Evolutionary conservation across 2,888 invertebrate genomes (phyloP).

Genomic region (Pardosa pseudoannulata): DNA sequence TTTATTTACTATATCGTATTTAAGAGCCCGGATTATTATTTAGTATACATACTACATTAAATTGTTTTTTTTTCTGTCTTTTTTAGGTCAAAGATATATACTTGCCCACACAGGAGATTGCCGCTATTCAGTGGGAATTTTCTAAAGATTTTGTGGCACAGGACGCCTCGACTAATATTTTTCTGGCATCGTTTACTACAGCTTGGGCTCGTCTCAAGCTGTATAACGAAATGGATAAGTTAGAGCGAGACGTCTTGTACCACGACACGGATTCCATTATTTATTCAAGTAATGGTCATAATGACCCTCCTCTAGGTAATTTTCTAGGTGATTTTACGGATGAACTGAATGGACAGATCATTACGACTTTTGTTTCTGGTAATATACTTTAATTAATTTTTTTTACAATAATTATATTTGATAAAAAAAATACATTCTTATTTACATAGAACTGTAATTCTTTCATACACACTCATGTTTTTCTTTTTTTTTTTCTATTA

Average conservation of each 20-base stretch:
- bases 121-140: not conserved
- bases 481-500: not conserved
- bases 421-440: too few relatives aligned
- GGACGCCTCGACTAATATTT: not conserved
- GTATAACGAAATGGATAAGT: slow-evolving; percentile 16
- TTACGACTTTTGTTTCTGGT: slow-evolving; percentile 34
- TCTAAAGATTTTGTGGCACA: not conserved
- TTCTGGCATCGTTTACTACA: slow-evolving; percentile 12
- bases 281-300: not conserved
- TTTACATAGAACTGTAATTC: too few relatives aligned
- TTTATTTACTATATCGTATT: too few relatives aligned
- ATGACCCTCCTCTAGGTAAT: slow-evolving; percentile 21
- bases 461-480: too few relatives aligned
- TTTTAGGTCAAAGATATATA: slow-evolving; percentile 27
- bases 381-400: too few relatives aligned
- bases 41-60: not conserved
- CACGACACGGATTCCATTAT: slow-evolving; percentile 18
- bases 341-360: slow-evolving; percentile 23
- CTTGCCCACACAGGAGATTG: slow-evolving; percentile 19
- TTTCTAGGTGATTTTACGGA: slow-evolving; percentile 33
- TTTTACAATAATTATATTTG: not conserved
- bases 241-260: slow-evolving; percentile 10
- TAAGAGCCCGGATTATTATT: too few relatives aligned
- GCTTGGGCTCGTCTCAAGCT: too few relatives aligned
- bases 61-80: not conserved